phyloP scores from a whole-genome alignment of 1,140 invertebrate genomes.

The Drusus annulatus region DNA sequence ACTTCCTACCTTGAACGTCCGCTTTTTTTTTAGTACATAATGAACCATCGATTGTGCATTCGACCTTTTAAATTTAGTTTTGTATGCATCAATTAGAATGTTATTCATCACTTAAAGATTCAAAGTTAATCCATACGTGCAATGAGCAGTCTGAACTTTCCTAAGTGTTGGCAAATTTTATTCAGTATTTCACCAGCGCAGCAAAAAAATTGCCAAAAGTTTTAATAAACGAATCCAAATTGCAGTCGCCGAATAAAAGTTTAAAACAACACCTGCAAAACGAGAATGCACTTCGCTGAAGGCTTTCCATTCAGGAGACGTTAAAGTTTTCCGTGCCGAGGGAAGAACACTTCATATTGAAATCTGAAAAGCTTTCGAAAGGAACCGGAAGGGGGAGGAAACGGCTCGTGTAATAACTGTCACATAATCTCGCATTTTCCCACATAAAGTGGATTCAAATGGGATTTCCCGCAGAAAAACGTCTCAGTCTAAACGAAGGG shows the following conservation, averaged over 20 bases:
- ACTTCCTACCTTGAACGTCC: too few relatives aligned
- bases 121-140: too few relatives aligned
- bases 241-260: neutral
- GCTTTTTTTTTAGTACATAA: too few relatives aligned
- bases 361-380: slow-evolving; percentile 40
- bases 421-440: slow-evolving; percentile 54
- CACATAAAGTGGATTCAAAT: slow-evolving; percentile 55
- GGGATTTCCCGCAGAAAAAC: slow-evolving; percentile 43
- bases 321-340: slow-evolving; percentile 33
- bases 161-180: too few relatives aligned
- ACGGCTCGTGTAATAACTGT: slow-evolving; percentile 50
- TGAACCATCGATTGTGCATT: too few relatives aligned
- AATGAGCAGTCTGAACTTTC: too few relatives aligned
- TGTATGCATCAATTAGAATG: too few relatives aligned
- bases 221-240: slow-evolving; percentile 7
- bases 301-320: slow-evolving; percentile 24
- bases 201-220: too few relatives aligned
- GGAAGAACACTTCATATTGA: slow-evolving; percentile 51
- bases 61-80: too few relatives aligned
- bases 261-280: slow-evolving; percentile 18
- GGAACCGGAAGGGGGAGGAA: slow-evolving; percentile 1
- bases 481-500: slow-evolving; percentile 20
- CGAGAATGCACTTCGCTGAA: slow-evolving; percentile 9
- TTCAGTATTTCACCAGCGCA: too few relatives aligned
- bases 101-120: too few relatives aligned